Evolutionary conservation across 2,113 vertebrate species (phyloP).

Genomic region (Coptodon bakossiorum): DNA sequence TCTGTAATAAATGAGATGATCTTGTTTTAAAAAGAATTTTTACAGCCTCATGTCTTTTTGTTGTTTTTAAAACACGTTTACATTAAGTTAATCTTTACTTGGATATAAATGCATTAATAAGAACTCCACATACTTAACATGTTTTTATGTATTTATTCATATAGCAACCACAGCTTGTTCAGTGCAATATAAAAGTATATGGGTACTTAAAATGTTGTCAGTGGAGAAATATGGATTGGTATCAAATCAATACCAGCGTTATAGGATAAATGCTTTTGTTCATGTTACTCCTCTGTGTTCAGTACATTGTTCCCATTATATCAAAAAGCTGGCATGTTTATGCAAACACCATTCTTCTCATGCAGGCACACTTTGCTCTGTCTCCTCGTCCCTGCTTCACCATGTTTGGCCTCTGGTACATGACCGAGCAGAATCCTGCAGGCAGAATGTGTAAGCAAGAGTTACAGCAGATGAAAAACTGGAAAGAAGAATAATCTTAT

Average conservation of each 20-base stretch:
- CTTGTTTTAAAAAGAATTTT: too few relatives aligned
- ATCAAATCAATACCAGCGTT: accelerated
- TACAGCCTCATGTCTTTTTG: too few relatives aligned
- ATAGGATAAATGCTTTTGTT: accelerated
- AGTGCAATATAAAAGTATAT: background rate
- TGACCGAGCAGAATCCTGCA: accelerated
- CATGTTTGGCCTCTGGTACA: background rate
- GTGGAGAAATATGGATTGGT: background rate
- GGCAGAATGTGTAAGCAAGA: accelerated
- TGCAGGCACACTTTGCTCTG: accelerated
- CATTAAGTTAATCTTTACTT: background rate
- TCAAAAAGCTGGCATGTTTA: background rate
- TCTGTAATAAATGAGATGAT: too few relatives aligned
- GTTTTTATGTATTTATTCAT: background rate
- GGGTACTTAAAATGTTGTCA: background rate
- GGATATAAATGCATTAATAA: background rate
- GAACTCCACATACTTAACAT: background rate
- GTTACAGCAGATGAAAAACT: accelerated
- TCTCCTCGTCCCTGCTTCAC: background rate
- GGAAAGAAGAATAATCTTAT: background rate
- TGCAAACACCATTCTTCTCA: background rate
- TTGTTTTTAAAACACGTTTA: too few relatives aligned
- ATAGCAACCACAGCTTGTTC: background rate
- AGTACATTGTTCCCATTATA: background rate
- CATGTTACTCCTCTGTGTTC: accelerated